These are phyloP conservation scores for Burhinus oedicnemus DNA, from an alignment of 2,113 vertebrate species.

Conservation along the genomic window DNA sequence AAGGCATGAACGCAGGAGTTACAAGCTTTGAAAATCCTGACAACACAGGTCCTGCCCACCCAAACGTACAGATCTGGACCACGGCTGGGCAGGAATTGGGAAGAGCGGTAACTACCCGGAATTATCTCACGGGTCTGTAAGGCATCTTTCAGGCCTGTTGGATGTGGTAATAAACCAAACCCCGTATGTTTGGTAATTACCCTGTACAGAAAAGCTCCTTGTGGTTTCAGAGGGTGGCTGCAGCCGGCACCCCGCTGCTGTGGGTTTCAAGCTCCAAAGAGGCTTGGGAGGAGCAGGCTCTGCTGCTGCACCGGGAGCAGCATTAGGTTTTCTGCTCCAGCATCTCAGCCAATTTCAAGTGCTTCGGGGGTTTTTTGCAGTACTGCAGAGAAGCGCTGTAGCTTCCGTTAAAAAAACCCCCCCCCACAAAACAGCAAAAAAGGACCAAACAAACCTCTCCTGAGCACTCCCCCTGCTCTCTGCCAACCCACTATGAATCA, in stretches of 20 bases:
- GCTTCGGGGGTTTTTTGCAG: background rate
- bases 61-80: background rate
- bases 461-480: background rate
- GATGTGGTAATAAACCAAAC: background rate
- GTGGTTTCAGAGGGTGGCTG: fast-evolving
- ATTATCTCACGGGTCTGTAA: background rate
- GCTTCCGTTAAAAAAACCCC: background rate
- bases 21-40: background rate
- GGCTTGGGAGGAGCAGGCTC: background rate
- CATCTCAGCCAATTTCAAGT: background rate
- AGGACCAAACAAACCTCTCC: background rate
- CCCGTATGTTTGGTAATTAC: background rate
- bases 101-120: background rate
- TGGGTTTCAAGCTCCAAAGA: background rate
- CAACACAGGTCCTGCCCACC: background rate
- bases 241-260: background rate
- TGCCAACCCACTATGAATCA: background rate
- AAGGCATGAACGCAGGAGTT: background rate
- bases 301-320: background rate
- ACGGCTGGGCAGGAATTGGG: background rate
- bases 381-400: background rate
- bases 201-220: background rate
- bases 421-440: background rate
- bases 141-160: background rate
- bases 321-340: background rate